phyloP scores from a whole-genome alignment of 2,888 invertebrate genomes.

The Vandiemenella viatica region DNA sequence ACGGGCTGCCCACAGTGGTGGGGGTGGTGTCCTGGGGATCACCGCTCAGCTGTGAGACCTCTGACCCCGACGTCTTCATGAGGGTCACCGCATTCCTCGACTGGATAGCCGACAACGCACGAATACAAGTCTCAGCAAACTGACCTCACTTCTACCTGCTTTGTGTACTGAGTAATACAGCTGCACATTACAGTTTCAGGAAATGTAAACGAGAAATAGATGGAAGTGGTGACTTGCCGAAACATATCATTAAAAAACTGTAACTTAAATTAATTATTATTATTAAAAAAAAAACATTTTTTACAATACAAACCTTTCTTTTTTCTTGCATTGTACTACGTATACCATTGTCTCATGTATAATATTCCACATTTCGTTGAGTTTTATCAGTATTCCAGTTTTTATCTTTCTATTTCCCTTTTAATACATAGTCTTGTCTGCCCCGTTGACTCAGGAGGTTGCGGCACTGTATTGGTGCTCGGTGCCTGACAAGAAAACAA shows the following conservation, averaged over 20 bases:
- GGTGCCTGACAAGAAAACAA: no score
- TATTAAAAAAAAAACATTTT: no score
- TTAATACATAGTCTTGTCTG: no score
- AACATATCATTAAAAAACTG: not conserved
- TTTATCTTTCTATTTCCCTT: no score
- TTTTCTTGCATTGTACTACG: no score
- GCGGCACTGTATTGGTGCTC: no score
- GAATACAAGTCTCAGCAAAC: no score
- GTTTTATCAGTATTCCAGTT: no score
- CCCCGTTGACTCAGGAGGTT: no score
- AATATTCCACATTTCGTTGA: no score
- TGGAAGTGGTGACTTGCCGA: not conserved
- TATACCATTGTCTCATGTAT: no score
- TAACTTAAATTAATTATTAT: not conserved
- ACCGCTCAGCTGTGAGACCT: not conserved
- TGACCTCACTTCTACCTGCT: not conserved
- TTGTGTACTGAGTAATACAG: not conserved
- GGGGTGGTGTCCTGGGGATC: not conserved
- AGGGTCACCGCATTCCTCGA: not conserved
- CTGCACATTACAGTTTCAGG: not conserved
- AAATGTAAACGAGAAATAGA: not conserved
- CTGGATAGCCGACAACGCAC: not conserved
- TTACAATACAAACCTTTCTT: no score
- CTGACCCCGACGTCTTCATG: not conserved
- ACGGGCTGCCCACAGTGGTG: not conserved